Base-by-base conservation (phyloP, 2,797 vertebrate species). In the Mastacembelus armatus region DNA sequence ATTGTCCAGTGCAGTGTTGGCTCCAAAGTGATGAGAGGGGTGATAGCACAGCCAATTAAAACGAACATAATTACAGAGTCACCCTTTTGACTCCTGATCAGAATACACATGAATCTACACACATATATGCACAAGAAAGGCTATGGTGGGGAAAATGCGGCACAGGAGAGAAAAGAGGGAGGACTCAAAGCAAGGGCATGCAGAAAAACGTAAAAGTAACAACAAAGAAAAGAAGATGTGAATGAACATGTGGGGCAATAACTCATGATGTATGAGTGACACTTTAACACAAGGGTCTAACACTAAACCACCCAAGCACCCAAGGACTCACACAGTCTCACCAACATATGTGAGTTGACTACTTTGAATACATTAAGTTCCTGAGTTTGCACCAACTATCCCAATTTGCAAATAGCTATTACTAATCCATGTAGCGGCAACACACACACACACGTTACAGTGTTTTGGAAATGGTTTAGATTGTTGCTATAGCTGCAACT, bases 51-150 rank as follows among this genome's bases (percentile, higher is more conserved):
- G 90, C 89, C 93, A 95, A 94, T 95, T 95, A 95, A 93, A 94
- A 93, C 89, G 91, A 93, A 94, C 91, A 94, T 95, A 94, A 95
- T 95, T 95, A 94, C 93, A 93, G 92, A 94, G 93, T 93, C 91
- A 93, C 91, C 92, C 88, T 86, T 90, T 91, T 92, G 90, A 92
- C 88, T 86, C 86, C 89, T 89, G 92, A 93, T 93, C 91, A 92
- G 92, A 94, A 92, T 86, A 87, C 81, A 78, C 85, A 88, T 58
- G 74, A 89, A 87, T 88, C 83, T 82, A 91, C 88, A 88, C 80
- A 38, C 80, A 76, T 65, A 74, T 44, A 50, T 58, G 36, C 35
- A 50, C 16, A 32, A 74, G 63, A 56, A 24, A 14, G 66, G 51
- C 42, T 39, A 65, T 40, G 61, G 66, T 24, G 39, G 65, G 47